Conservation (phyloP, 1,140 invertebrate genomes). For the Adelges cooleyi region DNA sequence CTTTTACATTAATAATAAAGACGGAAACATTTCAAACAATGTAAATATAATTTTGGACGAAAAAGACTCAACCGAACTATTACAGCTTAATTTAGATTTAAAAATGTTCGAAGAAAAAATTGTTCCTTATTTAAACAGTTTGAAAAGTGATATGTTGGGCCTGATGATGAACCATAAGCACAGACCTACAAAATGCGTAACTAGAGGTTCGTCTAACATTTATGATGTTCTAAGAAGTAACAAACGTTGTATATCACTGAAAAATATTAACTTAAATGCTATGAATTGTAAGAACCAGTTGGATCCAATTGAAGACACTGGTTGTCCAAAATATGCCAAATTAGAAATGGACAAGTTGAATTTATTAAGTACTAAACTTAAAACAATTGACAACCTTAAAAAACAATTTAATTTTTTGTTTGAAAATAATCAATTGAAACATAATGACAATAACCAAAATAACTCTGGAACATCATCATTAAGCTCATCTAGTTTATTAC, state of each 20-base stretch:
- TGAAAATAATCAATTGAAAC: too few species aligned
- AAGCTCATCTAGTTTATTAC: too few species aligned
- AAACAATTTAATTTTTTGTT: too few species aligned
- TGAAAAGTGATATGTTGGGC: background rate
- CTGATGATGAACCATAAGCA: background rate
- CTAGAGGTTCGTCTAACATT: background rate
- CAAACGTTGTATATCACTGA: background rate
- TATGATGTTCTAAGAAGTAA: background rate
- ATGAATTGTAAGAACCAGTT: background rate
- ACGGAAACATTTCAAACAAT: too few species aligned
- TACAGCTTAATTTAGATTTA: background rate
- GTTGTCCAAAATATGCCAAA: too few species aligned
- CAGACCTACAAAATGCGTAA: background rate
- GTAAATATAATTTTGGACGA: background rate
- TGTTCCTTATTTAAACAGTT: background rate
- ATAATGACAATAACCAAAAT: too few species aligned
- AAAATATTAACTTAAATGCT: background rate
- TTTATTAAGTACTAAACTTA: too few species aligned
- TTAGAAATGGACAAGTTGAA: background rate
- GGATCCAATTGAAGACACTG: background rate
- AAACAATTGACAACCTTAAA: too few species aligned
- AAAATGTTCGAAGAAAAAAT: background rate
- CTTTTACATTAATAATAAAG: too few species aligned
- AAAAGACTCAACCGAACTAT: background rate
- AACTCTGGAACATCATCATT: too few species aligned